Conservation (phyloP, 2,113 vertebrate genomes). For the Pardalotus punctatus region DNA sequence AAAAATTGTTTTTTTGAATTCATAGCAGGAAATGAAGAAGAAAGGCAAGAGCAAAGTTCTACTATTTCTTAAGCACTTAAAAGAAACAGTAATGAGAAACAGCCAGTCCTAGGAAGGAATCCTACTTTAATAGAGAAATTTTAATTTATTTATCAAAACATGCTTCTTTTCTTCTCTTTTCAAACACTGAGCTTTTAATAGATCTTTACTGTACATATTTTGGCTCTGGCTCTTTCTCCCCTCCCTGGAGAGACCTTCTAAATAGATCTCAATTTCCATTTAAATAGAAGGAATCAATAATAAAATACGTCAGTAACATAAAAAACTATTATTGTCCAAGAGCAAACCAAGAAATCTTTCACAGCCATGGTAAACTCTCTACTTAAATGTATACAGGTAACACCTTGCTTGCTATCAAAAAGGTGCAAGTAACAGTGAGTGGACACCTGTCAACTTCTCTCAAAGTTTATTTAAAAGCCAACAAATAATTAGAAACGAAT, state of each 20-base stretch:
- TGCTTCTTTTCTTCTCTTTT: not conserved
- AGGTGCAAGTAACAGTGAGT: not conserved
- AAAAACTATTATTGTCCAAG: not conserved
- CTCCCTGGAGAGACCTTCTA: not conserved
- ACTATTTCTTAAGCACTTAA: not conserved
- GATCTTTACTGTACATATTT: not conserved
- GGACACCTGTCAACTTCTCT: not conserved
- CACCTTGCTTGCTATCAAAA: not conserved
- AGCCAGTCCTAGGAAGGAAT: not conserved
- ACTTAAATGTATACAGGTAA: not conserved
- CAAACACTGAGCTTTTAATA: not conserved
- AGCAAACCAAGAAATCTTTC: not conserved
- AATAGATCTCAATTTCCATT: not conserved
- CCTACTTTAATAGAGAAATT: not conserved
- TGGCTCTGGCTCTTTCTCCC: not conserved
- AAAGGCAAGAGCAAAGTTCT: not conserved
- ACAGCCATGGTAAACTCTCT: not conserved
- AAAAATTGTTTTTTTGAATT: not conserved
- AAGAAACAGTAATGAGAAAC: slow-evolving; percentile 6
- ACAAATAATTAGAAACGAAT: not conserved
- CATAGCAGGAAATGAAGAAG: not conserved
- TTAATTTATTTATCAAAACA: slow-evolving; percentile 1
- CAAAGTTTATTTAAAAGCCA: not conserved
- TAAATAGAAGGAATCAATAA: slow-evolving; percentile 14
- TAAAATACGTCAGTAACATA: not conserved